Base-by-base conservation (phyloP, 1,140 invertebrate species). In the Zophobas morio region DNA sequence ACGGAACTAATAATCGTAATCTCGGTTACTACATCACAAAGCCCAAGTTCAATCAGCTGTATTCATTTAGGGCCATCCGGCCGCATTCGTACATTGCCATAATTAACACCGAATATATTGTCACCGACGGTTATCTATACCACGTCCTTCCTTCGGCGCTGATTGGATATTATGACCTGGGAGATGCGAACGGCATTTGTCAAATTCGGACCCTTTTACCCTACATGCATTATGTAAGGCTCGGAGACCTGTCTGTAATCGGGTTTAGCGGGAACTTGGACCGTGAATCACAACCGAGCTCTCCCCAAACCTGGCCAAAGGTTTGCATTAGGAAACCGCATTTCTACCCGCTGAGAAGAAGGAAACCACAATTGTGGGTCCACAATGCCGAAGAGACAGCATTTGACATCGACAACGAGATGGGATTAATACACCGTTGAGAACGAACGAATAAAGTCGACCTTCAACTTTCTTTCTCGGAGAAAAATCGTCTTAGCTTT, bases 71-170 rank as follows among this genome's bases (percentile, higher is more conserved):
- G 40, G 66, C 70, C 77, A 71, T 81, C 80, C 80, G 78, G 78
- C 74, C 74, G 78, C 70, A 66, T 78, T 74, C 78, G 70, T 78
- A 63, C 74, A 78, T 80, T 75, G 73, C 79, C 79, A 81, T 81
- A 81, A 81, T 81, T 81, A 81, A 81, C 77, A 80, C 63, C 75
- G 79, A 81, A 80, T 81, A 80, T 77, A 80, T 77, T 80, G 80
- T 81, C 79, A 71, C 74, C 63, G 76, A 74, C 70, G 74, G 71
- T 74, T 78, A 80, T 81, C 80, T 75, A 42, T 66, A 70, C 78
- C 78, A 54, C 77, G 80, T 81, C 80, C 80, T 81, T 81, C 80
- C 80, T 70, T 42, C 32, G 66, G 0, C 39, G 40, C 35, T 74
- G 74, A 75, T 63, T 75, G 74, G 56, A 75, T 75, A 75, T 75